A percentile compares a stretch with the other conserved stretches of the same genome.
Conservation (phyloP, 2,797 vertebrate species). For the Mycteria americana region DNA sequence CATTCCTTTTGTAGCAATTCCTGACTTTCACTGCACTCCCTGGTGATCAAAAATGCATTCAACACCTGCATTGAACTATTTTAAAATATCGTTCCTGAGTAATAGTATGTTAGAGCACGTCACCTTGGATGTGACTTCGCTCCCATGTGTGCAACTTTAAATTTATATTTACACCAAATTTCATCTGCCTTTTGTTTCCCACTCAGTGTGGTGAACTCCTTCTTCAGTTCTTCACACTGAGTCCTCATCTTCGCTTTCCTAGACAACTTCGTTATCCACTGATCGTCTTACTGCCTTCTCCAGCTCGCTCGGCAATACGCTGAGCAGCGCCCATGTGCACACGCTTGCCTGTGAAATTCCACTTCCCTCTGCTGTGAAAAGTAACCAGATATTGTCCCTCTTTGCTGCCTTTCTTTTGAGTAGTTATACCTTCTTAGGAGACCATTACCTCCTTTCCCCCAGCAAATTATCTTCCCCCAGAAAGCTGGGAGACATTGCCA, state of each 20-base stretch:
- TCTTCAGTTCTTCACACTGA: background rate
- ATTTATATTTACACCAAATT: background rate
- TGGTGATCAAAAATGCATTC: background rate
- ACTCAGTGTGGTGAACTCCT: background rate
- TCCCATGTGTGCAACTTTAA: background rate
- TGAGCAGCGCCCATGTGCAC: background rate
- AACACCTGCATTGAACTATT: background rate
- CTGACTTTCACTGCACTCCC: background rate
- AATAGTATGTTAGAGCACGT: background rate
- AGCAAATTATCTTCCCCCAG: background rate
- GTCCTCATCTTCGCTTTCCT: background rate
- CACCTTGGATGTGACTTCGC: background rate
- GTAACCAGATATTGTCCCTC: background rate
- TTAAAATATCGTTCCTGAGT: background rate
- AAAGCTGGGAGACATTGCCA: background rate
- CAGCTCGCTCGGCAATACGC: background rate
- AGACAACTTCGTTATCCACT: background rate
- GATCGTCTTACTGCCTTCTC: background rate
- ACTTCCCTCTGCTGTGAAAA: background rate
- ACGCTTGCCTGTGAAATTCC: background rate
- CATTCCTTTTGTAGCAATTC: background rate
- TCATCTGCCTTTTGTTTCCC: background rate
- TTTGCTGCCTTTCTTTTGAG: background rate
- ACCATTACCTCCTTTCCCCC: background rate
- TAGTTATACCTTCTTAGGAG: background rate